phyloP scores from a whole-genome alignment of 2,797 vertebrate genomes.

The Coccyzus lansbergi region DNA sequence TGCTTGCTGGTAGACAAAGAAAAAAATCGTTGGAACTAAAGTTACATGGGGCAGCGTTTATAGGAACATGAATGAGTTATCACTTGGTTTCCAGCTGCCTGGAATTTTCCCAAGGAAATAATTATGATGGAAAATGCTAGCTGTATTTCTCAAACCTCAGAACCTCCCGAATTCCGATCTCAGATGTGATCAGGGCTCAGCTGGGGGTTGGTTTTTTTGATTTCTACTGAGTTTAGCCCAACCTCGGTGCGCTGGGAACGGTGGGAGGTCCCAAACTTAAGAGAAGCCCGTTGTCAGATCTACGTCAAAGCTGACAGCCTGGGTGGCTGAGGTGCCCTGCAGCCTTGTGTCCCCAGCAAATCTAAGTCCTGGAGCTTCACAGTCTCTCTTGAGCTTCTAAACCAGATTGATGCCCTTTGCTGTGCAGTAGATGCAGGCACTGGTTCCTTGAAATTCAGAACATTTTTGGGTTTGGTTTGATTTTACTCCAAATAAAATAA shows the following conservation, averaged over 20 bases:
- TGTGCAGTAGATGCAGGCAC: neutral
- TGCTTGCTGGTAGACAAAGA: slow-evolving; percentile 6
- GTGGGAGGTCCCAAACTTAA: slow-evolving; percentile 24
- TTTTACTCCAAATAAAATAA: neutral
- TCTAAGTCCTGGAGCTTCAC: neutral
- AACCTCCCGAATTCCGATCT: neutral
- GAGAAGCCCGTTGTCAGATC: neutral
- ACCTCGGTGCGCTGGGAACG: neutral
- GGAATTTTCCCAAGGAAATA: slow-evolving; percentile 6
- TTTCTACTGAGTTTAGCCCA: neutral
- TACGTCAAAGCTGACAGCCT: neutral
- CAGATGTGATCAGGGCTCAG: rapidly evolving
- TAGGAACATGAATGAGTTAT: neutral
- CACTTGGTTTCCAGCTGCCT: neutral
- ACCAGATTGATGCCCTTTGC: neutral
- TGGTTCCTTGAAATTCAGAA: neutral
- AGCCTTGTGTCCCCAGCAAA: neutral
- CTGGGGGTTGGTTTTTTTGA: neutral
- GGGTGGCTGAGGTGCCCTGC: neutral
- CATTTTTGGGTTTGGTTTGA: neutral
- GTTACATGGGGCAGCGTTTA: neutral
- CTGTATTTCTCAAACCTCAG: neutral
- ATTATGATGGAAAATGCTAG: neutral
- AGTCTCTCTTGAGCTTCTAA: neutral
- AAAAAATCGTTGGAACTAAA: neutral